Conservation (phyloP, 2,888 invertebrate species). For the Cryptocephalus primarius region DNA sequence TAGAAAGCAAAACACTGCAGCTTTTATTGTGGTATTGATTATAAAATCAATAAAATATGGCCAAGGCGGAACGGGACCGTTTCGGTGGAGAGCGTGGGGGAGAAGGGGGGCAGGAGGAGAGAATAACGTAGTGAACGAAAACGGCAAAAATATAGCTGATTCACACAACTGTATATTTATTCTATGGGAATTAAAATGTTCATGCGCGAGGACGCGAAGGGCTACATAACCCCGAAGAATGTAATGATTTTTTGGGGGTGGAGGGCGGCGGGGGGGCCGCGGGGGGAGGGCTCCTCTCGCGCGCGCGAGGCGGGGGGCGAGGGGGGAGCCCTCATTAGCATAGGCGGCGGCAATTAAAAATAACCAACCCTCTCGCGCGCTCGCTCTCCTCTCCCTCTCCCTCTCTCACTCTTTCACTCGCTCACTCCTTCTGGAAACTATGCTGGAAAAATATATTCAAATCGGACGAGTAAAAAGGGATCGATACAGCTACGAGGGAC, state of each 20-base stretch:
- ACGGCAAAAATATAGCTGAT: constrained; percentile 39
- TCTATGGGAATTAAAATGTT: constrained; percentile 39
- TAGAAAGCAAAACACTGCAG: constrained; percentile 43
- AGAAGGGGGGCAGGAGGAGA: constrained; percentile 10
- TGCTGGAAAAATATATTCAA: too few species aligned
- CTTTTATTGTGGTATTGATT: constrained; percentile 44
- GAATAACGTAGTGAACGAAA: constrained; percentile 21
- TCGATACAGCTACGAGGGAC: too few species aligned
- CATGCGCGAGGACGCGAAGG: constrained; percentile 45
- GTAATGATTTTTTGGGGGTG: constrained; percentile 82
- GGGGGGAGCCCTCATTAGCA: constrained; percentile 37
- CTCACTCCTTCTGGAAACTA: too few species aligned
- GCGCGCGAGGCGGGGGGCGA: constrained; percentile 23
- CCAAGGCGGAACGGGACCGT: constrained; percentile 15
- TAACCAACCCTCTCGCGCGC: constrained; percentile 24
- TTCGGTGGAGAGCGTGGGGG: not conserved
- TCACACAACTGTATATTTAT: constrained; percentile 34
- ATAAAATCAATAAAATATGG: constrained; percentile 44
- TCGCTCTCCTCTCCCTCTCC: constrained; percentile 4
- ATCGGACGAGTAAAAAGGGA: too few species aligned
- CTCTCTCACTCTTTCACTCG: not conserved
- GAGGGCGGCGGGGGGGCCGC: constrained; percentile 42
- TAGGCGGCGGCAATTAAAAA: constrained; percentile 30
- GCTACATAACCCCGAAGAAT: constrained; percentile 39
- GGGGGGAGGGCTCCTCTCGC: constrained; percentile 28